Conservation (phyloP, 2,888 invertebrate species). For the Spilosoma lubricipeda region DNA sequence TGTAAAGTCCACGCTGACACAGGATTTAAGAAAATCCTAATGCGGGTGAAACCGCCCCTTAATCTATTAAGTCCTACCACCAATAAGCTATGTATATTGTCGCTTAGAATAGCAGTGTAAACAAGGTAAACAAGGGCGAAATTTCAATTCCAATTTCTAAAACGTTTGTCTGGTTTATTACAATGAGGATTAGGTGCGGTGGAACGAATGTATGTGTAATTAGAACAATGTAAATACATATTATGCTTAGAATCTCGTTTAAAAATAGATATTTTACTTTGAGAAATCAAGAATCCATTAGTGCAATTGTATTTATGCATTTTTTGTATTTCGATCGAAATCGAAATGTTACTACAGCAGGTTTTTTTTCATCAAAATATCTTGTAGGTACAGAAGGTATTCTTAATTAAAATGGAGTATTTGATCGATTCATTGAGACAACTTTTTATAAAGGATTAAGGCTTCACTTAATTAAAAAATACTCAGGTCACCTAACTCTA, state of each 20-base stretch:
- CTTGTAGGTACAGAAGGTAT: neutral
- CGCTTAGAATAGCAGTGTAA: slow-evolving; percentile 9
- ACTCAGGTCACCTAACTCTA: neutral
- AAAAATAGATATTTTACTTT: slow-evolving; percentile 4
- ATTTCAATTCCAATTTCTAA: slow-evolving; percentile 12
- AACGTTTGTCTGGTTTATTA: slow-evolving; percentile 15
- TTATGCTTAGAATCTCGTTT: neutral
- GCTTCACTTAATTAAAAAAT: neutral
- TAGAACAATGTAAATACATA: slow-evolving; percentile 18
- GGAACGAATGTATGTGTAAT: slow-evolving; percentile 11
- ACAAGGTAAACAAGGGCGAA: slow-evolving; percentile 14
- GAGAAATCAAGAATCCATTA: neutral
- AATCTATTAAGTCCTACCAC: slow-evolving; percentile 37
- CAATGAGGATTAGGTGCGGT: slow-evolving; percentile 12
- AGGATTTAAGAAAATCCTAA: no score
- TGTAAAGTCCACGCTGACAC: no score
- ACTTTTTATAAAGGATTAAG: neutral
- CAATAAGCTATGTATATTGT: slow-evolving; percentile 14
- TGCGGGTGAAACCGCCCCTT: slow-evolving; percentile 24
- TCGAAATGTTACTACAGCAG: no score
- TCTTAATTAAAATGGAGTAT: slow-evolving; percentile 12
- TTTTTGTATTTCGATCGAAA: no score
- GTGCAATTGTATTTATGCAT: neutral
- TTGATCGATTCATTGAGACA: slow-evolving; percentile 21
- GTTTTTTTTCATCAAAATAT: no score